These are phyloP conservation scores for Muricea muricata DNA, from an alignment of 92 coral and sea anemone genomes.

Conservation along the genomic window DNA sequence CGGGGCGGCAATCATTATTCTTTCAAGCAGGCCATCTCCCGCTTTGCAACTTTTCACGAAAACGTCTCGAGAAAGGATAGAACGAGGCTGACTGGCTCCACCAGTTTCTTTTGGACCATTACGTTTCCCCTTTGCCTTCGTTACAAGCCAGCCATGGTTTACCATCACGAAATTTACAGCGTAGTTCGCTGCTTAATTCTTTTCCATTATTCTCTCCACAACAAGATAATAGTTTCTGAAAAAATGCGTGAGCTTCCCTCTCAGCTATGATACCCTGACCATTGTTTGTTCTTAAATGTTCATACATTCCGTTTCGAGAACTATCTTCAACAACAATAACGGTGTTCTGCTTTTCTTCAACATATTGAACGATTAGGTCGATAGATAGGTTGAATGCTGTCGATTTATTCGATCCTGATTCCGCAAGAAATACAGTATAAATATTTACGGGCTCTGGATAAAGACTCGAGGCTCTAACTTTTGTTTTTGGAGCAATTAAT, in stretches of 20 bases:
- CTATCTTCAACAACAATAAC: slow-evolving; percentile 44
- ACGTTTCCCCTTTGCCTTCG: slow-evolving; percentile 7
- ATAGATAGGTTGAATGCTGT: background rate
- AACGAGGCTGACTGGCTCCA: slow-evolving; percentile 19
- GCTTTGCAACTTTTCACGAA: background rate
- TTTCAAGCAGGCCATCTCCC: slow-evolving; percentile 12
- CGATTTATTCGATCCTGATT: slow-evolving; percentile 20
- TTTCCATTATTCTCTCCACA: background rate
- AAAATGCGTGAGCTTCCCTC: background rate
- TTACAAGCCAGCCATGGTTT: slow-evolving; percentile 12
- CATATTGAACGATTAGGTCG: slow-evolving; percentile 13
- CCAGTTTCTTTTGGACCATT: background rate
- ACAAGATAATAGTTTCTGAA: background rate
- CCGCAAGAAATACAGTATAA: slow-evolving; percentile 14
- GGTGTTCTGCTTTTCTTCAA: background rate
- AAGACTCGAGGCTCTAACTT: background rate
- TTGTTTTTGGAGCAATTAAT: background rate
- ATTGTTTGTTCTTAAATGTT: slow-evolving; percentile 36
- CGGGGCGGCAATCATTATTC: background rate
- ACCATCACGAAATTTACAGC: background rate
- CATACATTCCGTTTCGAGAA: slow-evolving; percentile 44
- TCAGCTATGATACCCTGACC: slow-evolving; percentile 11
- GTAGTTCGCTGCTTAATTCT: slow-evolving; percentile 11
- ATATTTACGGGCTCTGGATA: background rate
- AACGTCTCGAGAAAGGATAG: slow-evolving; percentile 4